These are phyloP conservation scores for Uromys caudimaculatus DNA, from an alignment of 2,797 vertebrate genomes.

Conservation along the genomic window DNA sequence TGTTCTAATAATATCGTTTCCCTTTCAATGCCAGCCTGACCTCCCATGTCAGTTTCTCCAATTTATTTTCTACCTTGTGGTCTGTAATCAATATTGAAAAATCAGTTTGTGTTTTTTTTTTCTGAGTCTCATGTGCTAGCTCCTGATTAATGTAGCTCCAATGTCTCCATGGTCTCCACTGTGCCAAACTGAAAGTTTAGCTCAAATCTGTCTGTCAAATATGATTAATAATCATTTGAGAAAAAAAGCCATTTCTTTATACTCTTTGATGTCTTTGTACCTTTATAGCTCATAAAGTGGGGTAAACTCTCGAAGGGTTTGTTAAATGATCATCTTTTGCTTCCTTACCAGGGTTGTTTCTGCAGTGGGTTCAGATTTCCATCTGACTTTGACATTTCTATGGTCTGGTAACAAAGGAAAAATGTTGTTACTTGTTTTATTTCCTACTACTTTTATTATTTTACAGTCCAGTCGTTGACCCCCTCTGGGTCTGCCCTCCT, in stretches of 20 bases:
- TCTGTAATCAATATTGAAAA: constrained; percentile 76
- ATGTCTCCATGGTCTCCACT: constrained; percentile 40
- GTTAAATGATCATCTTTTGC: background rate
- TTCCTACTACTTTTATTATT: background rate
- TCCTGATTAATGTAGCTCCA: constrained; percentile 72
- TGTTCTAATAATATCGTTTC: constrained; percentile 61
- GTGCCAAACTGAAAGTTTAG: constrained; percentile 57
- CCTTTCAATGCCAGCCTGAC: constrained; percentile 74
- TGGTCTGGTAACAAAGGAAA: background rate
- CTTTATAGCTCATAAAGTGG: background rate
- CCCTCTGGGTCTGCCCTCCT: no score
- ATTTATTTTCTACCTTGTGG: constrained; percentile 66
- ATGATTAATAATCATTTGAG: constrained; percentile 72
- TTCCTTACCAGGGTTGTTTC: background rate
- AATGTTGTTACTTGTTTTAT: background rate
- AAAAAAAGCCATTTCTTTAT: constrained; percentile 24
- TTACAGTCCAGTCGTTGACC: background rate
- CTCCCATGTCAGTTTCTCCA: constrained; percentile 68
- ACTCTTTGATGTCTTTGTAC: constrained; percentile 48
- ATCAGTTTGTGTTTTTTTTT: constrained; percentile 48
- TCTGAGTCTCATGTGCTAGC: constrained; percentile 55
- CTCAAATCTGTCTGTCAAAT: constrained; percentile 70
- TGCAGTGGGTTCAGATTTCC: background rate
- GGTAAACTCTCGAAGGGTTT: background rate
- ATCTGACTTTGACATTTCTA: background rate